Evolutionary conservation across 2,888 invertebrate species (phyloP), one percentile per base, ranked within the genome.

Genomic region (Escarpia spicata): DNA sequence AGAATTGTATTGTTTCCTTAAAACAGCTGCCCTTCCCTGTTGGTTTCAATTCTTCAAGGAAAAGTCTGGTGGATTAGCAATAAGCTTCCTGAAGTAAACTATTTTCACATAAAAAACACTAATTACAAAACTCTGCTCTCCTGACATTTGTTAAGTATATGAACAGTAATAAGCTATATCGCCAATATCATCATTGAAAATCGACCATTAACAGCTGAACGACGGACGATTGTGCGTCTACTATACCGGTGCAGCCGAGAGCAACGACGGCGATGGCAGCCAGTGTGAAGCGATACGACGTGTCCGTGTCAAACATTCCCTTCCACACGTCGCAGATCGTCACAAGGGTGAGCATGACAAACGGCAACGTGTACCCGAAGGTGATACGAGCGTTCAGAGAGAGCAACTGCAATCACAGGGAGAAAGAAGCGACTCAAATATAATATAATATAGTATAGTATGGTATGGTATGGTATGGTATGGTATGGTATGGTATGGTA

Each of bases 311-410:
- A 96, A 98, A 98, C 43, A 98, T 97, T 94, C 98, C 98, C 15
- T 37, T 52, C 96, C 98, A 98, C 93, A 99, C 98, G 96, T 98
- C 98, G 95, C 98, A 98, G 1, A 98, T 97, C 3, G 98, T 98
- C 52, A 99, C 98, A 95, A 98, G 98, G 93, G 98, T 97, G 95
- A 99, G 97, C 1, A 98, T 98, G 4, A 98, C 97, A 93, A 98
- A 97, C 0, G 98, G 98, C 92, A 98, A 97, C 92, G 98, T 96
- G 96, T 98, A 98, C 97, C 98, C 99, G 95, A 98, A 98, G 93
- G 98, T 98, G 92, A 99, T 98, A 94, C 99, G 97, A 19, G 98
- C 97, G 95, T 98, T 98, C 93, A 98, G 97, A 0, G 98, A 98
- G 93, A 98, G 97, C 9, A 45, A 2, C 91, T 91, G 75, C 26